Conservation (phyloP, 2,113 vertebrate species). For the Mustelus asterias region DNA sequence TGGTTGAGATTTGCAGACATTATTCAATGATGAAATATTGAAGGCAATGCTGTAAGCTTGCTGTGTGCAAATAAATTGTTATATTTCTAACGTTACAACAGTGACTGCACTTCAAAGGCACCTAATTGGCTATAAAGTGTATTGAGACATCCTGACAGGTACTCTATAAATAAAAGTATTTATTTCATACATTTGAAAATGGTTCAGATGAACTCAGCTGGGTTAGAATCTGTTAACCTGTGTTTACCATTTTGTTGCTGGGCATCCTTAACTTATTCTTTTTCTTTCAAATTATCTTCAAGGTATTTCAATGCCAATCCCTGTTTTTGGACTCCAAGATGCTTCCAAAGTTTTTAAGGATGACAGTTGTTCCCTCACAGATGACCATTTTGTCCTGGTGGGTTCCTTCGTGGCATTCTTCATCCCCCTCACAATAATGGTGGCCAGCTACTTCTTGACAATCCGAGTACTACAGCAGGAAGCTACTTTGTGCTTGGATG, state of each 20-base stretch:
- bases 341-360: conserved; percentile 83
- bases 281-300: conserved; percentile 43
- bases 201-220: background rate
- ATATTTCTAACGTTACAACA: background rate
- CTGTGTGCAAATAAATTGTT: background rate
- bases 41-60: background rate
- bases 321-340: conserved; percentile 81
- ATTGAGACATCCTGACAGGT: background rate
- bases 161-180: background rate
- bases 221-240: background rate
- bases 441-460: conserved; percentile 91
- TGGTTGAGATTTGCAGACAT: no score
- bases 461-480: conserved; percentile 84
- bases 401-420: conserved; percentile 94
- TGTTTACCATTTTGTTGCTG: background rate
- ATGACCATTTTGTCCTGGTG: conserved; percentile 80
- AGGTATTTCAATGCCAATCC: conserved; percentile 91
- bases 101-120: background rate
- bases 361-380: conserved; percentile 75
- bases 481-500: conserved; percentile 76
- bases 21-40: no score
- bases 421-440: conserved; percentile 89
- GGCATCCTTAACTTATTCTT: background rate
- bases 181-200: background rate
- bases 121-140: background rate